Conservation (phyloP, 2,113 vertebrate genomes). For the Poecilia latipinna region DNA sequence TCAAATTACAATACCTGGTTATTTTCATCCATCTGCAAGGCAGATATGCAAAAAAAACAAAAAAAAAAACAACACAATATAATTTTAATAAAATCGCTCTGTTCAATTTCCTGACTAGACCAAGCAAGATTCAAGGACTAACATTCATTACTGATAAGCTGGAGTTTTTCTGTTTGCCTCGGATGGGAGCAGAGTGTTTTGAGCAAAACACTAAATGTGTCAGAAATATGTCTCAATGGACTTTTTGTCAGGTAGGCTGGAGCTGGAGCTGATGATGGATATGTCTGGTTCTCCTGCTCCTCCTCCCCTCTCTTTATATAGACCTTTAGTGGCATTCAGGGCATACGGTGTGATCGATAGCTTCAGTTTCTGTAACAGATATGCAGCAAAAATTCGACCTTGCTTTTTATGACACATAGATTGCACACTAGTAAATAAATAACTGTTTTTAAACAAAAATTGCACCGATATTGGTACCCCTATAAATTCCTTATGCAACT, state of each 20-base stretch:
- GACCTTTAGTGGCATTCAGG: constrained; percentile 52
- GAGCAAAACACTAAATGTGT: constrained; percentile 33
- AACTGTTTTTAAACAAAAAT: too few species aligned
- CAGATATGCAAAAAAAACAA: constrained; percentile 11
- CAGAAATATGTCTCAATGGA: constrained; percentile 59
- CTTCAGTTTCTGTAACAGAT: constrained; percentile 71
- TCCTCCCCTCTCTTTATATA: constrained; percentile 58
- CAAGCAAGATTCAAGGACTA: constrained; percentile 4
- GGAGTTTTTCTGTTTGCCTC: background rate
- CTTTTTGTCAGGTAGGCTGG: constrained; percentile 43
- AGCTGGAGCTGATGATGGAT: constrained; percentile 35
- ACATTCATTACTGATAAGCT: constrained; percentile 13
- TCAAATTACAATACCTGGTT: constrained; percentile 3
- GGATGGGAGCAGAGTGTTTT: background rate
- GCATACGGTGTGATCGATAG: constrained; percentile 72
- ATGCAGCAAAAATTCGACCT: background rate
- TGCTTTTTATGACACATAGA: background rate
- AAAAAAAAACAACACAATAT: background rate
- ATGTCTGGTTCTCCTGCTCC: background rate
- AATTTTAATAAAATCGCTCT: background rate
- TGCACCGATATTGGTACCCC: too few species aligned
- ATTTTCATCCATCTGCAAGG: constrained; percentile 26
- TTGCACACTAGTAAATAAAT: background rate
- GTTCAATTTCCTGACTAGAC: constrained; percentile 16
- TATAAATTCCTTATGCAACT: too few species aligned